Base-by-base conservation (phyloP, 2,888 invertebrate species). In the Acleris laterana region DNA sequence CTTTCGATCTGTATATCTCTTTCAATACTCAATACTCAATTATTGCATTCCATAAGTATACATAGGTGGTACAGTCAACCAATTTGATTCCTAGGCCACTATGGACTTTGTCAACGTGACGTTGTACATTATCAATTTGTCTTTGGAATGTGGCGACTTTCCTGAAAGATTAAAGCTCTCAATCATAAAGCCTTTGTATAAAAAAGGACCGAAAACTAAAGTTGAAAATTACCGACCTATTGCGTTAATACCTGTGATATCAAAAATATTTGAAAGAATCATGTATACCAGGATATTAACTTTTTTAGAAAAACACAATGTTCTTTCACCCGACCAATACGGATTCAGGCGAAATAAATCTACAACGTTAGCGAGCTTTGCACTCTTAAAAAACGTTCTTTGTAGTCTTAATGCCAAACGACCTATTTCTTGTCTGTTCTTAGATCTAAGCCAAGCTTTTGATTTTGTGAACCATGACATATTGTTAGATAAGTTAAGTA, bases 131-230 rank as follows among this genome's bases (percentile, higher is more conserved):
- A 19, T 48, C n/a, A 48, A 48, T 48, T 6, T 48, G 5, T 48
- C 48, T 1, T 48, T 48, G 6, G 48, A 48, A 48, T n/a, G n/a
- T n/a, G 48, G 48, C 7, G 17, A 48, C 5, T 48, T 48, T 19
- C 48, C 19, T 7, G 48, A 48, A 19, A 19, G 19, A n/a, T 9
- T 46, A 7, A 46, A 19, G 17, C 7, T 48, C 17, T 48, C 19
- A 7, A 48, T 48, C 9, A 48, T 48, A 48, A 48, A 48, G n/a
- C 48, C 48, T n/a, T 9, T 48, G 48, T 25, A 46, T 48, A 48
- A 48, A 48, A 48, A 48, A 17, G 48, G 48, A 9, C 7, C 7
- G 7, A 48, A 48, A 17, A 17, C n/a, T 3, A n/a, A 48, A 5
- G 3, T n/a, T 3, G 19, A 1, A 1, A 48, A 19, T 17, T 48